Evolutionary conservation across 2,888 invertebrate genomes (phyloP), one percentile per base, ranked within the genome.

Genomic region (Xanthia togata): DNA sequence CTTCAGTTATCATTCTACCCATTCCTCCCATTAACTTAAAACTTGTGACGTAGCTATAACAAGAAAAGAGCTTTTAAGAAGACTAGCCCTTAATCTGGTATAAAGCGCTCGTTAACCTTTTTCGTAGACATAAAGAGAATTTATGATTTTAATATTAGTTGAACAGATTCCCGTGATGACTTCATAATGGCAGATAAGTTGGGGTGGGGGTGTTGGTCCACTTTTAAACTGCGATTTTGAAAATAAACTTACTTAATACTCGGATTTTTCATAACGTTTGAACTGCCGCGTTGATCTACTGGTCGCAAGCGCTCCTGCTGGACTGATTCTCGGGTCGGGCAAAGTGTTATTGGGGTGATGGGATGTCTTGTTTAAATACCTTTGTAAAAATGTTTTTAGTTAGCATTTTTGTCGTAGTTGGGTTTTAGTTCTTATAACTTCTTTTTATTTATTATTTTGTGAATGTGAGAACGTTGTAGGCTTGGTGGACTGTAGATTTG

Each of bases 101-200:
- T 85, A 82, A 84, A 84, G 78, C 59, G 70, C 86, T 90, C 87
- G 89, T 89, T 88, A 85, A 86, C 89, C 89, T 90, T 89, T 90
- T 89, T 88, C 78, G 82, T 78, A 72, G 82, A 76, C 82, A 83
- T 89, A 85, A 90, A 88, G 81, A 70, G 77, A 88, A 91, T 91
- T 91, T 90, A 91, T 90, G 83, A 86, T 87, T 89, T 88, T 89
- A 90, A 91, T 91, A 91, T 90, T 85, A 87, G 86, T 84, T 55
- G 67, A 79, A 75, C 81, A 82, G 85, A 81, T 84, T 82, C 77
- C 53, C 59, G 74, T 81, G 83, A 90, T 87, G 87, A 79, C 82
- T 84, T 84, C 65, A 80, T 84, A 82, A 84, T 81, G 70, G 57
- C 4, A 26, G 35, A 69, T 73, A 74, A 73, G 68, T 59, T 50